Conservation (phyloP, 2,113 vertebrate genomes). For the Danio rerio region GRCz12tu NC_133176.1:59737501-59738000, state of each 20-base stretch:
- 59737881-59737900: neutral
- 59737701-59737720: constrained; percentile 58
- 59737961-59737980: too few species aligned
- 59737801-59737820: constrained; percentile 64
- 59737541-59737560: too few species aligned
- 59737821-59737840: constrained; percentile 18
- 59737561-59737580: neutral
- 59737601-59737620: too few species aligned
- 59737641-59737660: too few species aligned
- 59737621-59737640: too few species aligned
- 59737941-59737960: too few species aligned
- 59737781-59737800: constrained; percentile 70
- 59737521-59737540: too few species aligned
- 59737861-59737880: neutral
- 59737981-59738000: too few species aligned
- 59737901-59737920: constrained; percentile 48
- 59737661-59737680: too few species aligned
- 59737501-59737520: too few species aligned
- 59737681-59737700: too few species aligned
- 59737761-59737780: constrained; percentile 77
- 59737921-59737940: too few species aligned
- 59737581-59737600: neutral
- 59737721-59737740: constrained; percentile 63
- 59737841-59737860: constrained; percentile 59
- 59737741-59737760: constrained; percentile 77